phyloP scores from a whole-genome alignment of 1,140 invertebrate genomes.

The Drosophila dunni region DNA sequence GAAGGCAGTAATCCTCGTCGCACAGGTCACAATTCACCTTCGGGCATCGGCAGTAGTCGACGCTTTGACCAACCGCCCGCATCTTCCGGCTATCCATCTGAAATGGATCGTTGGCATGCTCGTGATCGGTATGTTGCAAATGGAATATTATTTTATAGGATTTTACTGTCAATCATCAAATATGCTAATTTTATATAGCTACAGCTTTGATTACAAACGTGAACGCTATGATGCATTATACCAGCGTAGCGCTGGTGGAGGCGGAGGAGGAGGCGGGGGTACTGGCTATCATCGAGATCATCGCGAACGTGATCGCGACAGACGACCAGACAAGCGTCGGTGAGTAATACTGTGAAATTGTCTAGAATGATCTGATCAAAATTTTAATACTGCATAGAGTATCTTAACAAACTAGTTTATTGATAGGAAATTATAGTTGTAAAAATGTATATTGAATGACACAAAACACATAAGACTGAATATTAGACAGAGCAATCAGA shows the following conservation, averaged over 20 bases:
- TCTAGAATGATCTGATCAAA: no score
- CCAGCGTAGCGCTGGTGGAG: slow-evolving; percentile 51
- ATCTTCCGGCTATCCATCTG: slow-evolving; percentile 56
- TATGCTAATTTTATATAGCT: slow-evolving; percentile 43
- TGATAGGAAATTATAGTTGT: no score
- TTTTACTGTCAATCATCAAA: slow-evolving; percentile 3
- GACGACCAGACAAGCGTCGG: slow-evolving; percentile 86
- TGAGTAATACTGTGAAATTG: slow-evolving; percentile 50
- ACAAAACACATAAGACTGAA: no score
- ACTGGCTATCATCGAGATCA: slow-evolving; percentile 84
- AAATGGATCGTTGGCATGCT: slow-evolving; percentile 63
- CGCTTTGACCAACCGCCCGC: slow-evolving; percentile 60
- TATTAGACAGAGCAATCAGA: no score
- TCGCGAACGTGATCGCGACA: slow-evolving; percentile 86
- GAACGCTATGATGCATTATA: slow-evolving; percentile 77
- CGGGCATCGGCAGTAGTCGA: slow-evolving; percentile 41
- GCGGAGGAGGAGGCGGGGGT: slow-evolving; percentile 34
- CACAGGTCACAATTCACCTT: slow-evolving; percentile 64
- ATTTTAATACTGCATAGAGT: no score
- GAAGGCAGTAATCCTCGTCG: slow-evolving; percentile 55
- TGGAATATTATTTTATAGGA: background rate
- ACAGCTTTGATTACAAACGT: slow-evolving; percentile 75
- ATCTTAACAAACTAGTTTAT: no score
- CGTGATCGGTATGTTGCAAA: slow-evolving; percentile 68
- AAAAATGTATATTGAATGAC: no score